phyloP scores from a whole-genome alignment of 2,797 vertebrate species.

The Crocidura indochinensis region DNA sequence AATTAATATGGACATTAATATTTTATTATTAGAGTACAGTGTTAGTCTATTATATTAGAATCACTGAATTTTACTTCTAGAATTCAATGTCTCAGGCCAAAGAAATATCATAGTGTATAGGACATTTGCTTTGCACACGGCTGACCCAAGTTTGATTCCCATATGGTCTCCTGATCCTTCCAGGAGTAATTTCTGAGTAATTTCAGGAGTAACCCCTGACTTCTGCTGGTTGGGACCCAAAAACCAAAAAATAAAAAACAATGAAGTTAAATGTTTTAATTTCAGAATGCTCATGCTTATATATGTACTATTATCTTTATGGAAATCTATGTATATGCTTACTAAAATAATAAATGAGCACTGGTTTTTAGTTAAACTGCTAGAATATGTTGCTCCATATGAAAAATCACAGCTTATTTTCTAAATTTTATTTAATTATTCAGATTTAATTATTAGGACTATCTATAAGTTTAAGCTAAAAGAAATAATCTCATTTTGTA shows the following conservation, averaged over 20 bases:
- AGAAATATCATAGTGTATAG: too few relatives aligned
- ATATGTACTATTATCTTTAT: background rate
- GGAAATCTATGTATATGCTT: background rate
- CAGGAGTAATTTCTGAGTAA: too few relatives aligned
- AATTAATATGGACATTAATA: background rate
- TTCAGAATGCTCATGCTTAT: background rate
- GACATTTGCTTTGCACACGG: too few relatives aligned
- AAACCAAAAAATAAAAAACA: too few relatives aligned
- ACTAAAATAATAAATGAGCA: slow-evolving; percentile 31
- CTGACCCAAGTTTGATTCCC: too few relatives aligned
- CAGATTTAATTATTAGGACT: slow-evolving; percentile 1
- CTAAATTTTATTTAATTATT: slow-evolving; percentile 44
- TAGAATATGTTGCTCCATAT: background rate
- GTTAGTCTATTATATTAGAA: slow-evolving; percentile 20
- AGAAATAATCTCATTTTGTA: slow-evolving; percentile 15
- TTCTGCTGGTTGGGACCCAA: too few relatives aligned
- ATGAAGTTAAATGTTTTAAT: slow-evolving; percentile 9
- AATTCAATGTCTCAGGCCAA: background rate
- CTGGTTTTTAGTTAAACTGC: background rate
- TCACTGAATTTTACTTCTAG: slow-evolving; percentile 1
- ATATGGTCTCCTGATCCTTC: too few relatives aligned
- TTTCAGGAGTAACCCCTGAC: too few relatives aligned
- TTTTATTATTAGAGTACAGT: background rate
- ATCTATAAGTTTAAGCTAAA: slow-evolving; percentile 21
- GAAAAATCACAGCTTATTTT: slow-evolving; percentile 1